Conservation (phyloP, 2,113 vertebrate genomes). For the Pampusana beccarii region DNA sequence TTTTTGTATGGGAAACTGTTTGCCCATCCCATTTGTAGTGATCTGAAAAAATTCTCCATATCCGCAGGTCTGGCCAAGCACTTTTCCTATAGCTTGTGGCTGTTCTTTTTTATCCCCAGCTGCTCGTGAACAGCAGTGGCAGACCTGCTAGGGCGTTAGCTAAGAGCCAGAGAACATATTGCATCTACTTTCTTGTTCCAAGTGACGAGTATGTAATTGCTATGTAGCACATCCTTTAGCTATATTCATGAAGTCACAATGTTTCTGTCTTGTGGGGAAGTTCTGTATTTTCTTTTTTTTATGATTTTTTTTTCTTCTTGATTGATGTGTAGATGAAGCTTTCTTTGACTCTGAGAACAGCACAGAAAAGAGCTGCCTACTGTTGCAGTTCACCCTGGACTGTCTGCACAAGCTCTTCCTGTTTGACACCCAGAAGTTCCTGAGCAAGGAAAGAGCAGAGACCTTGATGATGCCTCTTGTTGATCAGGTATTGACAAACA, state of each 20-base stretch:
- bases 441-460: conserved; percentile 90
- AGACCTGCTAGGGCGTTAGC: not conserved
- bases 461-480: conserved; percentile 88
- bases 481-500: conserved; percentile 85
- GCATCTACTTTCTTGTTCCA: not conserved
- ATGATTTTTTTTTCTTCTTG: not conserved
- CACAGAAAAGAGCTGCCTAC: conserved; percentile 80
- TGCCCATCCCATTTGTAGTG: not conserved
- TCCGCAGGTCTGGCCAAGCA: not conserved
- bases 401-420: conserved; percentile 93
- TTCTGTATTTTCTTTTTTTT: not conserved
- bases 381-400: conserved; percentile 82
- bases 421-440: conserved; percentile 89
- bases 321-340: conserved; percentile 73
- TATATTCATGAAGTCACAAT: not conserved
- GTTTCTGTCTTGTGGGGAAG: not conserved
- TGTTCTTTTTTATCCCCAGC: not conserved
- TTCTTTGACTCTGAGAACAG: conserved; percentile 80
- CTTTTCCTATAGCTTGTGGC: not conserved
- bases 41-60: not conserved
- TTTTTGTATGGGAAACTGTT: not conserved
- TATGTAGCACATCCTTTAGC: not conserved
- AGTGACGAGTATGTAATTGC: not conserved
- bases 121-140: not conserved
- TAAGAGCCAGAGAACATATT: not conserved